Evolutionary conservation across 2,113 vertebrate genomes (phyloP).

Genomic region (human): GRCh38 chr16:49830001-49830500

Average conservation of each 20-base stretch:
- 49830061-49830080: neutral
- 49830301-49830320: neutral
- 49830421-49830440: neutral
- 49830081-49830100: neutral
- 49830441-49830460: neutral
- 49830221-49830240: too few relatives aligned
- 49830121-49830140: neutral
- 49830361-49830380: neutral
- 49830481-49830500: neutral
- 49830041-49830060: neutral
- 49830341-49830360: neutral
- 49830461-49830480: neutral
- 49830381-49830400: neutral
- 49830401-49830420: neutral
- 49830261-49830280: accelerated
- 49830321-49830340: neutral
- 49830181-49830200: neutral
- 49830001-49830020: neutral
- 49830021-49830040: neutral
- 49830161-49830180: neutral
- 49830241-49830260: neutral
- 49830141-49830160: neutral
- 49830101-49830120: neutral
- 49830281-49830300: neutral
- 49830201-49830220: neutral